Conservation (phyloP, 2,113 vertebrate species). For the Zapus hudsonius region DNA sequence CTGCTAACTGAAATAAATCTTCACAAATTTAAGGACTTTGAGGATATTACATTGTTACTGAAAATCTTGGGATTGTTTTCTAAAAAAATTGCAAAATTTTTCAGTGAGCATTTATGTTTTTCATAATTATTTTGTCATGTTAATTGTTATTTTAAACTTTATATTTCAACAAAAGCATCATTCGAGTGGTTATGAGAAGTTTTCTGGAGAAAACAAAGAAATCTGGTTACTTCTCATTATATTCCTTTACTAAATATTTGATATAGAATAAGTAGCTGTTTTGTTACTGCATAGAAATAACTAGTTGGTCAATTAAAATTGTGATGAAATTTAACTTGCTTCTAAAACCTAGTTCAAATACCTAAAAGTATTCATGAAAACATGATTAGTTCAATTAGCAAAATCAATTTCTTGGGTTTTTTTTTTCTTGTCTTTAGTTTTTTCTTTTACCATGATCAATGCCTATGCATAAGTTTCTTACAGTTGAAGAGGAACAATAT, state of each 20-base stretch:
- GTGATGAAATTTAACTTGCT: neutral
- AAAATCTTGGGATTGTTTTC: slow-evolving; percentile 9
- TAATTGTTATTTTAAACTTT: neutral
- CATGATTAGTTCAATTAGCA: slow-evolving; percentile 7
- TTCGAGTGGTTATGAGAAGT: neutral
- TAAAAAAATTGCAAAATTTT: neutral
- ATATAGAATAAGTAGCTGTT: neutral
- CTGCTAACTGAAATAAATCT: neutral
- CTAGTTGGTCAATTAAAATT: neutral
- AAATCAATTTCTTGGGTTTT: slow-evolving; percentile 7
- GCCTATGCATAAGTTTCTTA: neutral
- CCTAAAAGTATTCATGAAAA: neutral
- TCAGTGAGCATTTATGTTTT: neutral
- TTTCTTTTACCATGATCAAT: neutral
- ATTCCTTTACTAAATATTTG: neutral
- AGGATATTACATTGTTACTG: neutral
- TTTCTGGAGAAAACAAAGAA: neutral
- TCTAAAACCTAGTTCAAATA: neutral
- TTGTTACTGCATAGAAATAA: slow-evolving; percentile 15
- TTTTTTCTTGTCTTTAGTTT: neutral
- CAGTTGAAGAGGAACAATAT: neutral
- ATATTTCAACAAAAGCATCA: neutral
- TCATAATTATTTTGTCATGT: neutral
- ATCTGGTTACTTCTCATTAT: neutral
- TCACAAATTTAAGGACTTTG: neutral